These are phyloP conservation scores for Netelia fuscicornis DNA, from an alignment of 2,888 invertebrate genomes.

Conservation along the genomic window DNA sequence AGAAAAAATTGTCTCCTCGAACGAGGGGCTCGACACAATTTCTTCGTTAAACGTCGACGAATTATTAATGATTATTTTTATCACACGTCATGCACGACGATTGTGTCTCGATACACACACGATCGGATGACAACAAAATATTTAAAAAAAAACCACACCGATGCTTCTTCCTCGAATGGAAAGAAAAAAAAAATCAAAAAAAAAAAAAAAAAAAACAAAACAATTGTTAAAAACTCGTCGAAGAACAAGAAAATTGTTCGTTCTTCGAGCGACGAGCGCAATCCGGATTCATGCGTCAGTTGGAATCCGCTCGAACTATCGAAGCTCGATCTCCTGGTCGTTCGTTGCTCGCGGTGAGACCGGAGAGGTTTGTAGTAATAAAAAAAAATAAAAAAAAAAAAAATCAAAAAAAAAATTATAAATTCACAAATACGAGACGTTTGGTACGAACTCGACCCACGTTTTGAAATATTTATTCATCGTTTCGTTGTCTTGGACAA, in stretches of 20 bases:
- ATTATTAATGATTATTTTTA: conserved; percentile 25
- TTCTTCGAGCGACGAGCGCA: conserved; percentile 26
- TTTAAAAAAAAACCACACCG: neutral
- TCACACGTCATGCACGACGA: conserved; percentile 60
- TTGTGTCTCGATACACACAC: neutral
- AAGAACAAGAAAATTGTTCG: neutral
- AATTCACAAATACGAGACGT: too few relatives aligned
- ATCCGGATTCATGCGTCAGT: conserved; percentile 35
- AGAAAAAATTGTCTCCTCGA: conserved; percentile 40
- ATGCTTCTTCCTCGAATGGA: conserved; percentile 29
- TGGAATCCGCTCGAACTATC: conserved; percentile 21
- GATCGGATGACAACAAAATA: neutral
- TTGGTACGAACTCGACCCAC: too few relatives aligned
- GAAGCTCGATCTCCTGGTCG: conserved; percentile 27
- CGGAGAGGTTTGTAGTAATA: conserved; percentile 20
- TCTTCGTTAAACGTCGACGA: conserved; percentile 31
- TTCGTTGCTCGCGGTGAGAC: conserved; percentile 30
- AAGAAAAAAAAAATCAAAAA: neutral
- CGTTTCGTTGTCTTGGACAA: too few relatives aligned
- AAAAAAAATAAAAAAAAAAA: conserved; percentile 5
- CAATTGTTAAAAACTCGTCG: neutral
- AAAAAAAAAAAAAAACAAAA: neutral
- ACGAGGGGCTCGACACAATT: conserved; percentile 15
- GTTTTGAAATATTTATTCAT: too few relatives aligned
- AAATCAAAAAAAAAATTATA: conserved; percentile 4